Conservation (phyloP, 2,797 vertebrate species). For the Nyctibius grandis region DNA sequence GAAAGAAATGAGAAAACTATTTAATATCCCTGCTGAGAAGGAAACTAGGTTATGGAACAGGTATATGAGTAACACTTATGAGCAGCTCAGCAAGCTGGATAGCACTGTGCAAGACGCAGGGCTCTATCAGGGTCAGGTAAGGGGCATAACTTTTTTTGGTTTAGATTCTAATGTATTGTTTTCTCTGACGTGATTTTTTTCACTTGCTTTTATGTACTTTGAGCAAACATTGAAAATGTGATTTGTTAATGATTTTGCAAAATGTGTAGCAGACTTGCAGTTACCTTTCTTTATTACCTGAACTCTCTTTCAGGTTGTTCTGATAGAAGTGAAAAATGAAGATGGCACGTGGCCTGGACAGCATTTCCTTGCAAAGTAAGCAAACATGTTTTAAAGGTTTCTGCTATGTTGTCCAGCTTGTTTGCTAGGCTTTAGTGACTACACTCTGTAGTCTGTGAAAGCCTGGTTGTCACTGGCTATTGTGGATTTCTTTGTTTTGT, state of each 20-base stretch:
- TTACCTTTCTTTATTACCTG: not conserved
- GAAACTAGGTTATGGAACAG: conserved; percentile 96
- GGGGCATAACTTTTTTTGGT: not conserved
- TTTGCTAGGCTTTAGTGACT: not conserved
- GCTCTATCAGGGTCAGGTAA: conserved; percentile 96
- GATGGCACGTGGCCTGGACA: conserved; percentile 96
- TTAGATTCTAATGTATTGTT: not conserved
- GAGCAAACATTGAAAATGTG: not conserved
- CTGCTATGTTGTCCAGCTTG: not conserved
- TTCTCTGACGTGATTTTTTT: not conserved
- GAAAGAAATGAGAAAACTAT: conserved; percentile 92
- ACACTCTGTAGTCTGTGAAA: not conserved
- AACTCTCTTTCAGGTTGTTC: conserved; percentile 83
- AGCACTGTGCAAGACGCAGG: conserved; percentile 96
- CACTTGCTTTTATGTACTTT: not conserved
- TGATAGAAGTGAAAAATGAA: conserved; percentile 95
- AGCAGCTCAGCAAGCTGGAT: conserved; percentile 92
- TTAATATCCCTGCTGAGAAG: conserved; percentile 87
- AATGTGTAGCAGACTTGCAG: not conserved
- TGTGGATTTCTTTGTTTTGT: not conserved
- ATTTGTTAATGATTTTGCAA: not conserved
- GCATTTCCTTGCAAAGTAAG: conserved; percentile 88
- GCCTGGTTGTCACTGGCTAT: not conserved
- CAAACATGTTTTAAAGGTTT: conserved; percentile 41
- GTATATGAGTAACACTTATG: conserved; percentile 93